Conservation (phyloP, 2,888 invertebrate genomes). For the Callyntrura sp. region DNA sequence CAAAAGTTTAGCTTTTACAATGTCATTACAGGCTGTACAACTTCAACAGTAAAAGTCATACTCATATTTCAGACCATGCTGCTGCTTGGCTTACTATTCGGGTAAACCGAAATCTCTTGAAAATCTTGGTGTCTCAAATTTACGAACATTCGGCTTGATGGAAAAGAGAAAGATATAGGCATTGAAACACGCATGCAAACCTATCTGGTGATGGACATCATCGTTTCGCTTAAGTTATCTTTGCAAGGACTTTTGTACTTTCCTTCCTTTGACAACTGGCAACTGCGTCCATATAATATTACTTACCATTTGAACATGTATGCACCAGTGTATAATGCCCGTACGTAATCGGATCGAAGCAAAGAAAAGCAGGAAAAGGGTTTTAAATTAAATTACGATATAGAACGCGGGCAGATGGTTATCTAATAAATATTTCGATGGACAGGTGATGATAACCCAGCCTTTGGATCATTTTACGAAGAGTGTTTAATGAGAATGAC, state of each 20-base stretch:
- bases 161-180: neutral
- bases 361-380: no score
- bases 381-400: no score
- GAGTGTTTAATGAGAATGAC: no score
- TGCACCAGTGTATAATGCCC: neutral
- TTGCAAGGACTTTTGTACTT: conserved; percentile 39
- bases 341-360: no score
- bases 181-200: neutral
- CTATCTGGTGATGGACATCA: conserved; percentile 42
- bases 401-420: conserved; percentile 42
- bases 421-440: conserved; percentile 66
- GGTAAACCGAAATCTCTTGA: no score
- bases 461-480: no score
- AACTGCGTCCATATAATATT: no score
- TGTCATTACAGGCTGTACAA: no score
- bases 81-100: no score
- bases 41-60: no score
- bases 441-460: conserved; percentile 60
- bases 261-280: conserved; percentile 29
- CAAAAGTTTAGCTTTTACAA: no score
- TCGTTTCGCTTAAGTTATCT: conserved; percentile 47
- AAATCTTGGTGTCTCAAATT: conserved; percentile 18
- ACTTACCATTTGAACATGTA: conserved; percentile 21
- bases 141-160: neutral
- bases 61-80: no score